Conservation (phyloP, 2,888 invertebrate species). For the Eupithecia dodoneata region DNA sequence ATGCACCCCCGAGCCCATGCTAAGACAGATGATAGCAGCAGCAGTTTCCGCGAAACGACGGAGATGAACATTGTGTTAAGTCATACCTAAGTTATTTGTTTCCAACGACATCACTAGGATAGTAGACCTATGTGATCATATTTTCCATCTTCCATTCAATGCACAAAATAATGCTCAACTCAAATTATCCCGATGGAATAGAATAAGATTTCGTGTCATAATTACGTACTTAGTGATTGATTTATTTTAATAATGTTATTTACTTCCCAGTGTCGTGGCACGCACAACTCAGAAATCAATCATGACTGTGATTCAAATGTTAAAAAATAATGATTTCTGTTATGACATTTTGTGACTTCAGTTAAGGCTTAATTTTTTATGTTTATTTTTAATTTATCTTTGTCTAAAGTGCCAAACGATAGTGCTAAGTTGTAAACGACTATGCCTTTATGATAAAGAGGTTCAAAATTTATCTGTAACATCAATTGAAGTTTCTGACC, state of each 20-base stretch:
- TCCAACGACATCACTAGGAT: conserved; percentile 70
- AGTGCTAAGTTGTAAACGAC: conserved; percentile 81
- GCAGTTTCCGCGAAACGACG: conserved; percentile 89
- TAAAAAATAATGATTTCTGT: conserved; percentile 71
- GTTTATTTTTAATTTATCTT: conserved; percentile 70
- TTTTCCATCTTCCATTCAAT: conserved; percentile 73
- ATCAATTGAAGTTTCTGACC: conserved; percentile 68
- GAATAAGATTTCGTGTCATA: conserved; percentile 83
- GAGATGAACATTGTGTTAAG: conserved; percentile 83
- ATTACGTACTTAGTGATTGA: conserved; percentile 69
- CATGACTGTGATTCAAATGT: conserved; percentile 81
- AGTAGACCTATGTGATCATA: conserved; percentile 71
- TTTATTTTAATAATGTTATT: conserved; percentile 63
- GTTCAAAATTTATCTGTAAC: conserved; percentile 68
- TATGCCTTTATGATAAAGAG: conserved; percentile 73
- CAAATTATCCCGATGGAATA: conserved; percentile 81
- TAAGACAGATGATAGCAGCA: conserved; percentile 94
- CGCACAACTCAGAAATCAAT: conserved; percentile 73
- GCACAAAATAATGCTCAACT: conserved; percentile 68
- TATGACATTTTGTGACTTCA: conserved; percentile 64
- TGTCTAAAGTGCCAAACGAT: conserved; percentile 81
- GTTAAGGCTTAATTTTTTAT: conserved; percentile 55
- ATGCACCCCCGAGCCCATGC: conserved; percentile 95
- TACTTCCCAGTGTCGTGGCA: conserved; percentile 75
- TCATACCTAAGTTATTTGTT: conserved; percentile 47